Evolutionary conservation across 2,113 vertebrate species (phyloP).

Genomic region (Bos javanicus): DNA sequence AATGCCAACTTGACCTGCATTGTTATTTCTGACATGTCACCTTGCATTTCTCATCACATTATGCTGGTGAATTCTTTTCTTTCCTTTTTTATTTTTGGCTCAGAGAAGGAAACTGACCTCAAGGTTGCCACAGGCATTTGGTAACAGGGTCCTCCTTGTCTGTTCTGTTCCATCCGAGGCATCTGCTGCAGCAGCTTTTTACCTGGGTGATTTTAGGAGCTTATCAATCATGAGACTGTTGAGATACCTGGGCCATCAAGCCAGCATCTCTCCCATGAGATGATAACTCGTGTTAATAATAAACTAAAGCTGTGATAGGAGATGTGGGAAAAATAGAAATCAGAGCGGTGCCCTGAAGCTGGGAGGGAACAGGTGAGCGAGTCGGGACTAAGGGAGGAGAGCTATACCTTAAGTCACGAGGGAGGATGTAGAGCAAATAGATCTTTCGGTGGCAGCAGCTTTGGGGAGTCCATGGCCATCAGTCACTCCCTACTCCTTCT

Average conservation of each 20-base stretch:
- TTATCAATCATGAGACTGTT: slow-evolving; percentile 20
- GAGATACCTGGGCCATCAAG: neutral
- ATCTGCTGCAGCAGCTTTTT: neutral
- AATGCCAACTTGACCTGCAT: slow-evolving; percentile 48
- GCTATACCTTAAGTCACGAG: neutral
- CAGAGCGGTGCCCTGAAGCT: neutral
- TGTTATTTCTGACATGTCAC: slow-evolving; percentile 61
- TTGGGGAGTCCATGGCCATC: neutral
- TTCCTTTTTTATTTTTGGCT: slow-evolving; percentile 41
- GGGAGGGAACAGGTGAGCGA: neutral
- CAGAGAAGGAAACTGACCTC: slow-evolving; percentile 43
- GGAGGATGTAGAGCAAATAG: neutral
- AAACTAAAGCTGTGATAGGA: slow-evolving; percentile 1
- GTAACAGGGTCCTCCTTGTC: slow-evolving; percentile 11
- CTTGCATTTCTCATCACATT: slow-evolving; percentile 35
- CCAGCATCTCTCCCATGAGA: neutral
- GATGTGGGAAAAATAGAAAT: neutral
- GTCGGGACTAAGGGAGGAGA: neutral
- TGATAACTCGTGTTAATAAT: neutral
- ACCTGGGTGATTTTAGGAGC: slow-evolving; percentile 30
- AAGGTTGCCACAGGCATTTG: slow-evolving; percentile 50
- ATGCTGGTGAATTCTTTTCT: slow-evolving; percentile 13
- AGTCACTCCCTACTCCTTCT: neutral
- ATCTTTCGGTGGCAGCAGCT: neutral
- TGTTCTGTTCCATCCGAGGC: neutral